Evolutionary conservation across 2,888 invertebrate species (phyloP), one percentile per base, ranked within the genome.

Genomic region (Ochropleura plecta): DNA sequence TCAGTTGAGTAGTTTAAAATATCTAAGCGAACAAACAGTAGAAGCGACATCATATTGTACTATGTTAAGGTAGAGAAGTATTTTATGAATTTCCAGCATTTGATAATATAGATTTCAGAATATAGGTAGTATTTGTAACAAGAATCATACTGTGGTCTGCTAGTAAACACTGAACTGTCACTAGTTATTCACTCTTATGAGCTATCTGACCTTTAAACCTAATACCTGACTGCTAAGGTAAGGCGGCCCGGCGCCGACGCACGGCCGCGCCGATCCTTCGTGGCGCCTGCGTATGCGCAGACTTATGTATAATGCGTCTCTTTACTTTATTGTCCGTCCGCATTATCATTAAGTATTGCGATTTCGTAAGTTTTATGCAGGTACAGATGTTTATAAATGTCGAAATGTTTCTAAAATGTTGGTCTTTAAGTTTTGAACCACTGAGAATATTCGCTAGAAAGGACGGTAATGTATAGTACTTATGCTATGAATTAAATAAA

Each of bases 131-230:
- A 68, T 57, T 80, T 44, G 75, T 69, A 65, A 75, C 80, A 65
- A 75, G 59, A 75, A 69, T 69, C 14, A 65, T 64, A 60, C 44
- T 75, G 59, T 67, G 63, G 67, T 74, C 30, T 51, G 55, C 67
- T 70, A 82, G 81, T 82, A 82, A 73, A 81, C 73, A 70, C 62
- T 67, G 51, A 72, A 53, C 70, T 83, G 80, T 82, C 83, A 76
- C 79, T 81, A 81, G 73, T 81, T 70, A 81, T 78, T 81, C 78
- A 81, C 63, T 82, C 82, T 62, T 81, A 82, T 74, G 81, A 79
- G 83, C 76, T 55, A 55, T 70, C 73, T 83, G 83, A 83, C 82
- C 82, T 82, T 82, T 82, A 82, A 82, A 82, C 82, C 83, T 82
- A 82, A 83, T 82, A 82, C 80, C 79, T 83, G 70, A 79, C 60